A percentile compares a stretch with the other conserved stretches of the same genome.
Conservation (phyloP, 1,140 invertebrate genomes). For the Brachionus rubens region DNA sequence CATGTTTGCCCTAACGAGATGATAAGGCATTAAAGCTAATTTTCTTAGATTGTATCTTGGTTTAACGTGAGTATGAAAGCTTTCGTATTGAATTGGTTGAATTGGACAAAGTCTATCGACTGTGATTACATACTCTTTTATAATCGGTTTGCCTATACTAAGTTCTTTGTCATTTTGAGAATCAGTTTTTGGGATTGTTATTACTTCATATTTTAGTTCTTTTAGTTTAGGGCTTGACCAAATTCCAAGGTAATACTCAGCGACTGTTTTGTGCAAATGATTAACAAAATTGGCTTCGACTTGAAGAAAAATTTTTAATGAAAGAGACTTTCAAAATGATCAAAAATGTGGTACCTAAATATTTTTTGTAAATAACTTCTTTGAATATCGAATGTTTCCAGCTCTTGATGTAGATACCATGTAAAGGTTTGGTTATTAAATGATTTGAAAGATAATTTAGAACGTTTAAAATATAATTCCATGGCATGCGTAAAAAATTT, state of each 20-base stretch:
- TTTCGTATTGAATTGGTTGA: conserved; percentile 38
- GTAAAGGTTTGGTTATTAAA: conserved; percentile 1
- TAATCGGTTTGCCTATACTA: conserved; percentile 9
- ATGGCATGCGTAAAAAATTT: not conserved
- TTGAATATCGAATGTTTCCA: conserved; percentile 45
- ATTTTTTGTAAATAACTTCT: conserved; percentile 21
- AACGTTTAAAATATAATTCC: conserved; percentile 14
- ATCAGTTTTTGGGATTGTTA: not conserved
- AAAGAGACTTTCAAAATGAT: not conserved
- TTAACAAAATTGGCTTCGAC: not conserved
- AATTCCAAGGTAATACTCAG: conserved; percentile 27
- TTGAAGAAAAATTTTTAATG: not conserved
- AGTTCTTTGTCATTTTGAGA: not conserved
- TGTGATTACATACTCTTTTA: not conserved
- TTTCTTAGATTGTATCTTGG: conserved; percentile 42
- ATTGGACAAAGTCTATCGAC: not conserved
- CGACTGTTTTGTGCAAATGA: conserved; percentile 2
- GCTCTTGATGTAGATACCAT: not conserved
- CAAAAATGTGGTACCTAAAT: conserved; percentile 32
- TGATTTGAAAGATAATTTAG: not conserved
- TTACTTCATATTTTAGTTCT: conserved; percentile 26
- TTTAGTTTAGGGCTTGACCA: conserved; percentile 12
- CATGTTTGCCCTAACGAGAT: conserved; percentile 24
- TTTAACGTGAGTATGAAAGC: conserved; percentile 37
- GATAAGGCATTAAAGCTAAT: conserved; percentile 39